phyloP scores from a whole-genome alignment of 2,888 invertebrate genomes.

The Apodemia zela region DNA sequence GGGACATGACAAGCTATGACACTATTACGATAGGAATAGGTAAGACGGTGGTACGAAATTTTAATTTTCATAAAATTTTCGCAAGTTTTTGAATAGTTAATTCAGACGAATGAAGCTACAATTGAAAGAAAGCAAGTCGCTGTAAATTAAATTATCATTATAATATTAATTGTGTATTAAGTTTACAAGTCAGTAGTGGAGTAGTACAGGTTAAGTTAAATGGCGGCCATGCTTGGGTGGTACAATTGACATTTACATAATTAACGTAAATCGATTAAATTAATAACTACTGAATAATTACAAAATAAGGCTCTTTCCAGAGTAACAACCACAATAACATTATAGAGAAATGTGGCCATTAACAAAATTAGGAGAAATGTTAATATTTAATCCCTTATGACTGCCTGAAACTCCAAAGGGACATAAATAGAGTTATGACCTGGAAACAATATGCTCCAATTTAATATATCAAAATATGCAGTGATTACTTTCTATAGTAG shows the following conservation, averaged over 20 bases:
- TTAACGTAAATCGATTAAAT: constrained; percentile 28
- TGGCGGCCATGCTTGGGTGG: constrained; percentile 29
- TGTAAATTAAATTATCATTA: background rate
- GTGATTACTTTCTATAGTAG: no score
- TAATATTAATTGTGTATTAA: background rate
- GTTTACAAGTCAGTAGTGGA: background rate
- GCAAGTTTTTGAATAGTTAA: background rate
- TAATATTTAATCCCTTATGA: no score
- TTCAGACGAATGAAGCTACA: background rate
- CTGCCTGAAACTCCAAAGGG: no score
- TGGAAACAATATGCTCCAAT: no score
- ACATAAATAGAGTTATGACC: no score
- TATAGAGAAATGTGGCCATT: no score
- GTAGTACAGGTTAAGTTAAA: constrained; percentile 10
- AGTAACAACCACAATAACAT: constrained; percentile 16
- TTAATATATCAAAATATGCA: no score
- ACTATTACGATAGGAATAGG: no score
- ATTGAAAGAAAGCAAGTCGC: background rate
- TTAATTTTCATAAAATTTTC: no score
- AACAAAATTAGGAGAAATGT: no score
- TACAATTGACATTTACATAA: constrained; percentile 25
- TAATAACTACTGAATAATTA: constrained; percentile 20
- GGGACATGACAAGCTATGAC: no score
- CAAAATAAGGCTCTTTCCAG: constrained; percentile 17
- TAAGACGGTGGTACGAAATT: no score